Conservation (phyloP, 2,113 vertebrate species). For the Plecturocebus donacophilus region DNA sequence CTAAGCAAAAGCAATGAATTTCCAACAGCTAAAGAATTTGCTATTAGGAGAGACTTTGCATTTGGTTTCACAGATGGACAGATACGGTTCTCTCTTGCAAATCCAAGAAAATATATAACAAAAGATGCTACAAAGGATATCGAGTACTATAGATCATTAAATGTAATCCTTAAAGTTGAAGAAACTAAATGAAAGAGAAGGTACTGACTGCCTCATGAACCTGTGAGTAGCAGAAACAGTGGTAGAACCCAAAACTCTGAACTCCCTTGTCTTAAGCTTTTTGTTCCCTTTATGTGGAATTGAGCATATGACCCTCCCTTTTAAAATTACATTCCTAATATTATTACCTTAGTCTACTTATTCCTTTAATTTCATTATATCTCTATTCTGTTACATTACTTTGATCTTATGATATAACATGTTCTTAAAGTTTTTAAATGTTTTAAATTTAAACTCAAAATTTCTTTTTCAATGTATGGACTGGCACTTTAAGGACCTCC, state of each 20-base stretch:
- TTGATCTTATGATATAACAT: not conserved
- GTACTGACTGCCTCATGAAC: not conserved
- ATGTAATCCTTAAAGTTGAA: not conserved
- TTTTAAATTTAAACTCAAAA: slow-evolving; percentile 28
- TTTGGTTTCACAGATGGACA: not conserved
- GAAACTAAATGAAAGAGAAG: not conserved
- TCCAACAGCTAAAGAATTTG: not conserved
- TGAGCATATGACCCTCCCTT: not conserved
- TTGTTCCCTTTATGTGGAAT: not conserved
- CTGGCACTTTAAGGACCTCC: not conserved
- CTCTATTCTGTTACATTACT: not conserved
- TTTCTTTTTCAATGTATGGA: not conserved
- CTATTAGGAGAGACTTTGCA: not conserved
- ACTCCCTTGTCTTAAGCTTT: not conserved
- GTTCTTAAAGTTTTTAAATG: not conserved
- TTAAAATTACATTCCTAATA: not conserved
- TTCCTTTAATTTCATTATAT: slow-evolving; percentile 4
- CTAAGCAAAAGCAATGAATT: not conserved
- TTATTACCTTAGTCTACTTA: slow-evolving; percentile 8
- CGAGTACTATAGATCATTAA: not conserved
- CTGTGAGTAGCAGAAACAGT: not conserved
- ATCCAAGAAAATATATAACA: not conserved
- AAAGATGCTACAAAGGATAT: not conserved
- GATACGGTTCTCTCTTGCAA: not conserved
- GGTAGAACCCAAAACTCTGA: not conserved